These are phyloP conservation scores for Sebastes trivittatus DNA, from an alignment of 2,797 vertebrate species.

Conservation along the genomic window DNA sequence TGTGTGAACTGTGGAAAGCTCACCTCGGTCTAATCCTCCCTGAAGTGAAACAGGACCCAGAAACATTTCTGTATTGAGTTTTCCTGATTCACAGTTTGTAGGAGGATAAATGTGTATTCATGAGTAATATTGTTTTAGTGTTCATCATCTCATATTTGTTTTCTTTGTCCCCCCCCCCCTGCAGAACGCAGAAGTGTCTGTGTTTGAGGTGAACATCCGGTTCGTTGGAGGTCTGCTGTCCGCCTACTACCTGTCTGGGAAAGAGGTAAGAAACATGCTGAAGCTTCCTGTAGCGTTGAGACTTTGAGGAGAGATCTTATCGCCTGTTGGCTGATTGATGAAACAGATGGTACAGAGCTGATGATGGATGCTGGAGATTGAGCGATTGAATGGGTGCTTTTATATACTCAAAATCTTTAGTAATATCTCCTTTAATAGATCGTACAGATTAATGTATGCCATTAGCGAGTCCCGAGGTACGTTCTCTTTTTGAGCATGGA, in stretches of 20 bases:
- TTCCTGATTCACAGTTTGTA: background rate
- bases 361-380: background rate
- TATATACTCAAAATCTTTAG: background rate
- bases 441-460: background rate
- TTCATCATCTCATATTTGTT: background rate
- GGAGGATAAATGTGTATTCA: background rate
- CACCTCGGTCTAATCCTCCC: background rate
- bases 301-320: background rate
- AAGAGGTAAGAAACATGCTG: constrained; percentile 88
- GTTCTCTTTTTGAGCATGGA: background rate
- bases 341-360: background rate
- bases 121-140: background rate
- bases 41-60: background rate
- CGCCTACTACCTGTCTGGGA: constrained; percentile 97
- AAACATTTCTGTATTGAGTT: background rate
- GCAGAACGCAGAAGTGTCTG: constrained; percentile 95
- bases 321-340: constrained; percentile 1
- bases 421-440: background rate
- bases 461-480: background rate
- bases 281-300: background rate
- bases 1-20: constrained; percentile 1
- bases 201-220: constrained; percentile 99
- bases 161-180: background rate
- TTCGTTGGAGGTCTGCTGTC: constrained; percentile 97
- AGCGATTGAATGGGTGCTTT: constrained; percentile 15